These are phyloP conservation scores for Rhabdornis inornatus DNA, from an alignment of 2,113 vertebrate species.

Conservation along the genomic window DNA sequence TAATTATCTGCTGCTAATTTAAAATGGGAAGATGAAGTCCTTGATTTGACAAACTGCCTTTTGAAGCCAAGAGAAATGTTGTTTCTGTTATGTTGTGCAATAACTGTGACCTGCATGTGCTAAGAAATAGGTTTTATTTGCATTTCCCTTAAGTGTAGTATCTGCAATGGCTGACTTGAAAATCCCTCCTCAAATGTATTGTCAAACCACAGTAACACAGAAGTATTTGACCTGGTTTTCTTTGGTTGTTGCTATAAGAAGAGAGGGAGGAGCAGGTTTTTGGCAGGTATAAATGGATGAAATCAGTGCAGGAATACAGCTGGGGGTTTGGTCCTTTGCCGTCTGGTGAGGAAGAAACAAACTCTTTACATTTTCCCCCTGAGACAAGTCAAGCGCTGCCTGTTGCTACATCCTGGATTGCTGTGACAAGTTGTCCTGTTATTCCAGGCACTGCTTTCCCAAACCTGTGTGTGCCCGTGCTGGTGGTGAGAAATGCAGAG, in stretches of 20 bases:
- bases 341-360: neutral
- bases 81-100: too few species aligned
- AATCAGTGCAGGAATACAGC: neutral
- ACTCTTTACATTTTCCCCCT: neutral
- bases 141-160: neutral
- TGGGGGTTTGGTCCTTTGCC: neutral
- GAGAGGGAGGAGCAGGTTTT: neutral
- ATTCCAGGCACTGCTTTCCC: neutral
- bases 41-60: neutral
- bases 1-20: neutral
- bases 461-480: accelerated
- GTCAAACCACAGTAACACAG: neutral
- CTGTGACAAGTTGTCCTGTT: neutral
- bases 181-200: neutral
- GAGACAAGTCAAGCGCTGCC: neutral
- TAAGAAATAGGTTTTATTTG: neutral
- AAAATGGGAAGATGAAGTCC: neutral
- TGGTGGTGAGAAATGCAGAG: accelerated
- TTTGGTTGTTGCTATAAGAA: neutral
- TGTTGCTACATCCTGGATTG: neutral
- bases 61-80: neutral
- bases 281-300: neutral
- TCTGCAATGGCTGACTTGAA: neutral
- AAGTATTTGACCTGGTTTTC: neutral
- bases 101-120: neutral